Evolutionary conservation across 2,888 invertebrate species (phyloP).

Genomic region (Scaptomyza polygonia): DNA sequence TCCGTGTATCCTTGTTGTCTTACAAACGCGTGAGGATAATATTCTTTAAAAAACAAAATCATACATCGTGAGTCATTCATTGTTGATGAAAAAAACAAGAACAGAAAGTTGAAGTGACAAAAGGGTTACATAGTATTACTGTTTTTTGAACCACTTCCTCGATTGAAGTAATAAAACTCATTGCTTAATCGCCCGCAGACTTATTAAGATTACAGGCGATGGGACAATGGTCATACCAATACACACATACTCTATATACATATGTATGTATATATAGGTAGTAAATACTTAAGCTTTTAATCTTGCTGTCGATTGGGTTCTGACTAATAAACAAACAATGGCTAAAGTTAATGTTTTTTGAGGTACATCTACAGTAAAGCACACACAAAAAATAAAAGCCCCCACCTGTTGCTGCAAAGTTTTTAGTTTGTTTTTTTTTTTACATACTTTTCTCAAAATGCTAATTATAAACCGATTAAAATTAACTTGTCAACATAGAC

Average conservation of each 20-base stretch:
- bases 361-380: slow-evolving; percentile 1
- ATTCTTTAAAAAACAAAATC: too few relatives aligned
- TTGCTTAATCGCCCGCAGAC: slow-evolving; percentile 64
- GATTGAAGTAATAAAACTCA: slow-evolving; percentile 4
- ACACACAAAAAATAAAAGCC: not conserved
- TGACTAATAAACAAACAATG: slow-evolving; percentile 15
- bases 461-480: slow-evolving; percentile 20
- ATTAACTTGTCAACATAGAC: slow-evolving; percentile 9
- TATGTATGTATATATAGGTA: slow-evolving; percentile 6
- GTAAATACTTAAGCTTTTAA: slow-evolving; percentile 35
- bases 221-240: slow-evolving; percentile 11
- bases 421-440: not conserved
- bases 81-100: slow-evolving; percentile 18
- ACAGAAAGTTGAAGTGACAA: slow-evolving; percentile 19
- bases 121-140: slow-evolving; percentile 15
- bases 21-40: slow-evolving; percentile 7
- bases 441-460: not conserved
- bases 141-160: not conserved
- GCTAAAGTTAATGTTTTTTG: slow-evolving; percentile 25
- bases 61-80: slow-evolving; percentile 46
- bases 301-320: slow-evolving; percentile 34
- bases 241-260: too few relatives aligned
- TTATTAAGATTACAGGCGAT: slow-evolving; percentile 54
- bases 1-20: slow-evolving; percentile 15
- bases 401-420: slow-evolving; percentile 1